Conservation (phyloP, 2,113 vertebrate genomes). For the Felis chaus region DNA sequence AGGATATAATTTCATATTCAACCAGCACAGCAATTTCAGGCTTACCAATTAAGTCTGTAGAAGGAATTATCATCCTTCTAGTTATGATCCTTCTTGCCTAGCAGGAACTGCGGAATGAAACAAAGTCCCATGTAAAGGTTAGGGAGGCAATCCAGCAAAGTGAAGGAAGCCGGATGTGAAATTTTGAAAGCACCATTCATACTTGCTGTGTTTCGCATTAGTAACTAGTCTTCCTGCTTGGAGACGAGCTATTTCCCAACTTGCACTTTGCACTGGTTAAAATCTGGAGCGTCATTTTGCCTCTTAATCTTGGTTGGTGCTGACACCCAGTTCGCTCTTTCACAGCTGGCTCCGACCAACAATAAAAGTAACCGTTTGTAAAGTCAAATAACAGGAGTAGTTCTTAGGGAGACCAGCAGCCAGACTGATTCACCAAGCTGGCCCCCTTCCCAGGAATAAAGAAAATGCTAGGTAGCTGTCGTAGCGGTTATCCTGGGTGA, state of each 20-base stretch:
- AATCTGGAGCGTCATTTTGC: constrained; percentile 46
- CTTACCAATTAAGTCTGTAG: constrained; percentile 25
- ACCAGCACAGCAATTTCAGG: constrained; percentile 34
- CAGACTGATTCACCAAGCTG: neutral
- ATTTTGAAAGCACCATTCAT: neutral
- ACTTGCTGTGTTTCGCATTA: neutral
- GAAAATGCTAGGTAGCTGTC: neutral
- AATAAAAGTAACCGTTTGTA: constrained; percentile 57
- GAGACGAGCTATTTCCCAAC: neutral
- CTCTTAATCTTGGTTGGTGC: constrained; percentile 9
- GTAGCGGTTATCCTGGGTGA: neutral
- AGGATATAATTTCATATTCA: constrained; percentile 51
- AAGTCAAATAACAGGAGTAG: constrained; percentile 54
- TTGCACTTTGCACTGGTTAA: neutral
- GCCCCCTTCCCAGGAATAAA: constrained; percentile 32
- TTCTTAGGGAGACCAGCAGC: constrained; percentile 45
- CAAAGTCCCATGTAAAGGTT: neutral
- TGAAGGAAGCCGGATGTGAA: neutral
- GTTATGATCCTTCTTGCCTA: neutral
- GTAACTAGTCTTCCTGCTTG: neutral
- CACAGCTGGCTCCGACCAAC: neutral
- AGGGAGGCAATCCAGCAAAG: neutral
- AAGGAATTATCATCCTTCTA: constrained; percentile 32
- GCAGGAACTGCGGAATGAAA: neutral
- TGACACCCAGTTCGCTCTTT: neutral